These are phyloP conservation scores for Lasius fuliginosus DNA, from an alignment of 2,888 invertebrate species.

Conservation along the genomic window DNA sequence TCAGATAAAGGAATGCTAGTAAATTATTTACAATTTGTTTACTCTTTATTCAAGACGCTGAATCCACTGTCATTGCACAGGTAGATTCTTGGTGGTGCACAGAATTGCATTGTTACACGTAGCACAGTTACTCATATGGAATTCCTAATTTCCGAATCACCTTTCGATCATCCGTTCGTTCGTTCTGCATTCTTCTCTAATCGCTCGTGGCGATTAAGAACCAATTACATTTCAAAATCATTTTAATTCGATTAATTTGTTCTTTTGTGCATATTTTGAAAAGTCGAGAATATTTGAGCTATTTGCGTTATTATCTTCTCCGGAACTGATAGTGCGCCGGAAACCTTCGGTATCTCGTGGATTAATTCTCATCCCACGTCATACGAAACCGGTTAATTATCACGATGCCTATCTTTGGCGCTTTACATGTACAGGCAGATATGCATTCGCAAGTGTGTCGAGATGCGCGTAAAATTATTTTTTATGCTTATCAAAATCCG, in stretches of 20 bases:
- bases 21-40: conserved; percentile 16
- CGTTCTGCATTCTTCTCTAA: conserved; percentile 57
- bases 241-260: not conserved
- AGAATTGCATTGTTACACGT: conserved; percentile 79
- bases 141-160: conserved; percentile 68
- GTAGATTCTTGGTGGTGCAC: conserved; percentile 47
- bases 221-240: not conserved
- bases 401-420: not conserved
- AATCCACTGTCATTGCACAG: conserved; percentile 31
- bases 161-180: conserved; percentile 55
- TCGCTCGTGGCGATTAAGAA: conserved; percentile 45
- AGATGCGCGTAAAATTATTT: conserved; percentile 20
- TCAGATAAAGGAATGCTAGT: not conserved
- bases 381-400: conserved; percentile 63
- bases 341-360: conserved; percentile 68
- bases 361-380: conserved; percentile 40
- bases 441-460: not conserved
- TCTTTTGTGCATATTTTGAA: not conserved
- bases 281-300: not conserved
- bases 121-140: conserved; percentile 68
- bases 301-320: not conserved
- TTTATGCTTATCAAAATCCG: not conserved
- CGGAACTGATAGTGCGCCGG: conserved; percentile 69
- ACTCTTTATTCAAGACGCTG: conserved; percentile 14
- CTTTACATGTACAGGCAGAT: not conserved